A percentile compares a stretch with the other conserved stretches of the same genome.
These are phyloP conservation scores for Apamea epomidion DNA, from an alignment of 2,888 invertebrate genomes.

Conservation along the genomic window DNA sequence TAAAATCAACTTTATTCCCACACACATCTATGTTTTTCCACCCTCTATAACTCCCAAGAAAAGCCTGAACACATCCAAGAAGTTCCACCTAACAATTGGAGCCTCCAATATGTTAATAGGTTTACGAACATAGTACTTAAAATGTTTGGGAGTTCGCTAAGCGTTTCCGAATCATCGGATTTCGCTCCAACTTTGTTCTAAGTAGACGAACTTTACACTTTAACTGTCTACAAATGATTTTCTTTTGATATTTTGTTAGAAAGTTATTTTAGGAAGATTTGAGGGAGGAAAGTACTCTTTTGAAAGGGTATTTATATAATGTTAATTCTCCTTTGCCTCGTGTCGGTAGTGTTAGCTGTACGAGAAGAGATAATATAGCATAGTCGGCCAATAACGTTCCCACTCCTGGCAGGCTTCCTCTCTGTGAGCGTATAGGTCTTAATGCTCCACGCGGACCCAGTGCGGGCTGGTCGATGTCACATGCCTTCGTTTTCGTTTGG, in stretches of 20 bases:
- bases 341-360: background rate
- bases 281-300: background rate
- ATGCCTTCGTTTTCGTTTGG: background rate
- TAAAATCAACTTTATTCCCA: background rate
- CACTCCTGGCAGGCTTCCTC: background rate
- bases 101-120: slow-evolving; percentile 68
- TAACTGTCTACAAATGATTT: slow-evolving; percentile 55
- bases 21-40: background rate
- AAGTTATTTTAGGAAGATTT: slow-evolving; percentile 46
- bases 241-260: slow-evolving; percentile 54
- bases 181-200: slow-evolving; percentile 61
- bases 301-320: background rate
- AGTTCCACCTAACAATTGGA: slow-evolving; percentile 39
- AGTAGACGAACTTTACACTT: slow-evolving; percentile 65
- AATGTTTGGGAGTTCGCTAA: slow-evolving; percentile 63
- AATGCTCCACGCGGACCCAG: background rate
- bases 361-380: background rate
- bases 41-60: slow-evolving; percentile 12
- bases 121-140: slow-evolving; percentile 70
- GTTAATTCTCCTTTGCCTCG: background rate
- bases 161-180: slow-evolving; percentile 68
- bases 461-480: background rate
- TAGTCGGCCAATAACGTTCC: background rate
- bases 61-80: slow-evolving; percentile 30
- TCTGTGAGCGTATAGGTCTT: too few species aligned